These are phyloP conservation scores for Leuctra nigra DNA, from an alignment of 2,888 invertebrate genomes.

Conservation along the genomic window DNA sequence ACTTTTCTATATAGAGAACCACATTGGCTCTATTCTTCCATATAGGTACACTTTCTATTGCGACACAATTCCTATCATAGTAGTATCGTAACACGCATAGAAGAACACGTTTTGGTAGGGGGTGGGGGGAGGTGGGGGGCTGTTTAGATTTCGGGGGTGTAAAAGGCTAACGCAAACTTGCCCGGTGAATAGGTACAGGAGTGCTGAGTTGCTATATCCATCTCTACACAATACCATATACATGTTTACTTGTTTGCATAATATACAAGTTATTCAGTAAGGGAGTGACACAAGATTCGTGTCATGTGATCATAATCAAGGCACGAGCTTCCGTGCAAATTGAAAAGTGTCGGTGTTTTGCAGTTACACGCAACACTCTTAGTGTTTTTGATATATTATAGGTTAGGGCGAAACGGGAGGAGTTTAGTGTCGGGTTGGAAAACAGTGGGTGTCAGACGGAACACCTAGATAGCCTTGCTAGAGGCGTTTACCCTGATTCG, in stretches of 20 bases:
- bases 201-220: background rate
- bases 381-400: constrained; percentile 17
- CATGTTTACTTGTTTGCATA: constrained; percentile 3
- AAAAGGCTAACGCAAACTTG: constrained; percentile 1
- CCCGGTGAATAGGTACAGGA: no score
- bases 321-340: constrained; percentile 24
- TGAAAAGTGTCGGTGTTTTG: constrained; percentile 21
- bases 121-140: no score
- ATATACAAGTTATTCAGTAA: background rate
- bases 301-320: constrained; percentile 18
- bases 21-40: no score
- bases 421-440: constrained; percentile 1
- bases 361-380: constrained; percentile 5
- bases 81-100: no score
- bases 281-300: constrained; percentile 19
- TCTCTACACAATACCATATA: no score
- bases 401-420: constrained; percentile 2
- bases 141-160: no score
- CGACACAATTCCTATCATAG: no score
- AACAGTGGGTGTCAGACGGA: no score
- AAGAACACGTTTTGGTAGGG: no score
- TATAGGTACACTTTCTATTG: no score
- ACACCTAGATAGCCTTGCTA: no score
- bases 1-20: no score
- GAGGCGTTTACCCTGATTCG: background rate